Evolutionary conservation across 2,888 invertebrate species (phyloP).

Genomic region (Phyto melanocephala): DNA sequence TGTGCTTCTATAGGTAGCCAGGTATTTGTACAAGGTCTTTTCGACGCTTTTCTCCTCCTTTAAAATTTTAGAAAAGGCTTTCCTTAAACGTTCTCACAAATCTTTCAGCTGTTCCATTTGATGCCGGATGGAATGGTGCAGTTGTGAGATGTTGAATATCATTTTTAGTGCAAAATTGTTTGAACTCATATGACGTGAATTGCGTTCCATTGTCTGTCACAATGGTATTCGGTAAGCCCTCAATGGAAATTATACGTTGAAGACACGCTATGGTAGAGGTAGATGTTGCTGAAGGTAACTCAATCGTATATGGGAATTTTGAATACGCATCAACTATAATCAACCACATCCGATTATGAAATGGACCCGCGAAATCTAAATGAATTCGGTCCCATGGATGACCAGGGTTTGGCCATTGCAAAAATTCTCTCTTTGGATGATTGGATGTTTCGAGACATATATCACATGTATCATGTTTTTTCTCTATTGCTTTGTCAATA

Average conservation of each 20-base stretch:
- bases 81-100: no score
- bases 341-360: conserved; percentile 47
- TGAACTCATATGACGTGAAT: conserved; percentile 39
- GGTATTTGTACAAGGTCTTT: conserved; percentile 30
- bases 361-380: conserved; percentile 47
- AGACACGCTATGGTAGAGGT: neutral
- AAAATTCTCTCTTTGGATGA: conserved; percentile 8
- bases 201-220: conserved; percentile 59
- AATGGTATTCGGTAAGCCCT: neutral
- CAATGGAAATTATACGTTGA: neutral
- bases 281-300: conserved; percentile 39
- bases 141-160: no score
- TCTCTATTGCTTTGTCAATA: conserved; percentile 31
- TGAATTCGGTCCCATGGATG: conserved; percentile 40
- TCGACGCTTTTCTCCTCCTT: no score
- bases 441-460: conserved; percentile 14
- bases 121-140: no score
- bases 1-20: conserved; percentile 40
- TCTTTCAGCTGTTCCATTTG: no score
- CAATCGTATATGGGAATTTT: conserved; percentile 38
- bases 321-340: conserved; percentile 51
- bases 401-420: conserved; percentile 9
- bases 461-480: neutral
- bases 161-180: conserved; percentile 49
- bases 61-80: no score